Conservation (phyloP, 2,113 vertebrate genomes). For the Elgaria multicarinata region DNA sequence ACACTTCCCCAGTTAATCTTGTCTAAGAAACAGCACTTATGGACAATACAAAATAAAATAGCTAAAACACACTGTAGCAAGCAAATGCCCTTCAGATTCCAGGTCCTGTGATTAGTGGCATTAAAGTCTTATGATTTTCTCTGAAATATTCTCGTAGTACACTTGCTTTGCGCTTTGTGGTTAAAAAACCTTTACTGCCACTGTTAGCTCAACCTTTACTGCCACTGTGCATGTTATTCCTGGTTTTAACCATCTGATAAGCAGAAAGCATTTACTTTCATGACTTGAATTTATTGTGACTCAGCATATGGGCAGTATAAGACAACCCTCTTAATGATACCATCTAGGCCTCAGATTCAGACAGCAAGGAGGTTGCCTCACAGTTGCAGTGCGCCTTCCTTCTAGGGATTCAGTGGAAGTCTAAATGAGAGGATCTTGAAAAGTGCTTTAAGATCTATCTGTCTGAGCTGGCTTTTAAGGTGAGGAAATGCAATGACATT, state of each 20-base stretch:
- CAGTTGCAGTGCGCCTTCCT: neutral
- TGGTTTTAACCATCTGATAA: neutral
- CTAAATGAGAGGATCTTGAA: neutral
- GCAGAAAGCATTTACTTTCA: neutral
- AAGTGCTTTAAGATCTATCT: neutral
- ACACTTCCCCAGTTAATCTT: neutral
- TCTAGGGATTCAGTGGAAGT: neutral
- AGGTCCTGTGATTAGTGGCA: neutral
- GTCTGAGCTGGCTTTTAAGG: neutral
- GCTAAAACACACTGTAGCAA: constrained; percentile 35
- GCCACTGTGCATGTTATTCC: neutral
- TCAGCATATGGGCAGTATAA: neutral
- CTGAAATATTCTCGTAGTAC: neutral
- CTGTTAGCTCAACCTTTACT: no score
- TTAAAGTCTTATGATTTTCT: neutral
- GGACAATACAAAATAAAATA: constrained; percentile 15
- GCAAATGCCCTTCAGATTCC: neutral
- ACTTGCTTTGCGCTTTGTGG: neutral
- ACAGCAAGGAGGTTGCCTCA: neutral
- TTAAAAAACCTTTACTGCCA: no score
- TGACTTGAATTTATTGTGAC: neutral
- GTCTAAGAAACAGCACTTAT: neutral
- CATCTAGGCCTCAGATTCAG: neutral
- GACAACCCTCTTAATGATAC: neutral
- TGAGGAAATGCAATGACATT: neutral